These are phyloP conservation scores for Lepidurus arcticus DNA, from an alignment of 1,140 invertebrate species.

Conservation along the genomic window DNA sequence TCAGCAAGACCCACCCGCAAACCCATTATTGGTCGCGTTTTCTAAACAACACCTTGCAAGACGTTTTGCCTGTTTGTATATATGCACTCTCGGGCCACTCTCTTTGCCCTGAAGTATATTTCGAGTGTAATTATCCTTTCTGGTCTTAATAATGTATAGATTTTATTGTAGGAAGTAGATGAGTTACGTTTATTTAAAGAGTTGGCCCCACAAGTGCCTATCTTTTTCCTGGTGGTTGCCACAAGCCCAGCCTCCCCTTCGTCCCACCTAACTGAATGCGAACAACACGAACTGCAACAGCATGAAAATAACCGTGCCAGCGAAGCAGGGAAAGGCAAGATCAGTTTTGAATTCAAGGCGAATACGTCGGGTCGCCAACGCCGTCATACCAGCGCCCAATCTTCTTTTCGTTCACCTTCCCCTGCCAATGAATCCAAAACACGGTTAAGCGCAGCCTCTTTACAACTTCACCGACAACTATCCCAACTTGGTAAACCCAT, in stretches of 20 bases:
- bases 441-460: neutral
- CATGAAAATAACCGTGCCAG: neutral
- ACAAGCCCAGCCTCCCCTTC: neutral
- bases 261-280: neutral
- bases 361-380: neutral
- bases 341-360: neutral
- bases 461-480: neutral
- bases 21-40: neutral
- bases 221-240: neutral
- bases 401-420: neutral
- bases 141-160: neutral
- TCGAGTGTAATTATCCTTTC: neutral
- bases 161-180: neutral
- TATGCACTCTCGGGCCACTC: neutral
- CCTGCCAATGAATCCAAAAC: neutral
- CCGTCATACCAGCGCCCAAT: constrained; percentile 5
- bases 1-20: constrained; percentile 7
- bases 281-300: neutral
- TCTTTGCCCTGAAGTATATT: neutral
- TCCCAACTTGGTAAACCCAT: constrained; percentile 24
- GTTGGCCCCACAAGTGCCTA: neutral
- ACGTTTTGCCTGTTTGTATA: neutral
- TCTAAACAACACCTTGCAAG: constrained; percentile 9
- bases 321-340: neutral
- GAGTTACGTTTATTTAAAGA: constrained; percentile 1